Conservation (phyloP, 1,140 invertebrate species). For the Planococcus citri region DNA sequence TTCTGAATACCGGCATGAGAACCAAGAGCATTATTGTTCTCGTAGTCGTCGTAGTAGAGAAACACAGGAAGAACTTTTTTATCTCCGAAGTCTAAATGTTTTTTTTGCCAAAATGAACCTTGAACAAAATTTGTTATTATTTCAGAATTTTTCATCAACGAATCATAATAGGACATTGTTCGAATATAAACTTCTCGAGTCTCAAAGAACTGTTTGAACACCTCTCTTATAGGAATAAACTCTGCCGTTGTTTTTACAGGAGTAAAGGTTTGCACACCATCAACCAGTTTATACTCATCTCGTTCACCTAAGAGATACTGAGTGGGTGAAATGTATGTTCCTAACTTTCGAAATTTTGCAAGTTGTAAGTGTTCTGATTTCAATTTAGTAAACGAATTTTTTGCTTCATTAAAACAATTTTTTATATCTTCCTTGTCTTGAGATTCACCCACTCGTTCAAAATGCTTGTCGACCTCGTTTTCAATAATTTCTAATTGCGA, state of each 20-base stretch:
- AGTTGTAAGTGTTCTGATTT: background rate
- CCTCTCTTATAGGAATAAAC: background rate
- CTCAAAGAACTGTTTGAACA: background rate
- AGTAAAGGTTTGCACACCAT: background rate
- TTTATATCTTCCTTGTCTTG: background rate
- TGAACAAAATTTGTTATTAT: constrained; percentile 29
- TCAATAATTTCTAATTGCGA: too few species aligned
- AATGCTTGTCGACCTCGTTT: too few species aligned
- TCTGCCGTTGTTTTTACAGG: background rate
- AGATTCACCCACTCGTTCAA: too few species aligned
- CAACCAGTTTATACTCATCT: too few species aligned
- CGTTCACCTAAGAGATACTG: too few species aligned
- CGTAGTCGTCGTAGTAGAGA: constrained; percentile 32
- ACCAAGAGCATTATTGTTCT: constrained; percentile 33
- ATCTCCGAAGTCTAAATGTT: constrained; percentile 23
- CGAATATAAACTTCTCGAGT: too few species aligned
- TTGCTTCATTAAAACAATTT: background rate
- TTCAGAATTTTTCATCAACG: background rate
- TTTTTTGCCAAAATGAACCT: constrained; percentile 30
- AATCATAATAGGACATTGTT: background rate
- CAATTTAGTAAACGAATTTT: constrained; percentile 12
- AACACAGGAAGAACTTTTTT: constrained; percentile 31
- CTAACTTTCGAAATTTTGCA: background rate
- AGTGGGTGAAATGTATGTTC: background rate
- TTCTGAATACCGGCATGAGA: constrained; percentile 30